Conservation (phyloP, 2,888 invertebrate genomes). For the Protophormia terraenovae region DNA sequence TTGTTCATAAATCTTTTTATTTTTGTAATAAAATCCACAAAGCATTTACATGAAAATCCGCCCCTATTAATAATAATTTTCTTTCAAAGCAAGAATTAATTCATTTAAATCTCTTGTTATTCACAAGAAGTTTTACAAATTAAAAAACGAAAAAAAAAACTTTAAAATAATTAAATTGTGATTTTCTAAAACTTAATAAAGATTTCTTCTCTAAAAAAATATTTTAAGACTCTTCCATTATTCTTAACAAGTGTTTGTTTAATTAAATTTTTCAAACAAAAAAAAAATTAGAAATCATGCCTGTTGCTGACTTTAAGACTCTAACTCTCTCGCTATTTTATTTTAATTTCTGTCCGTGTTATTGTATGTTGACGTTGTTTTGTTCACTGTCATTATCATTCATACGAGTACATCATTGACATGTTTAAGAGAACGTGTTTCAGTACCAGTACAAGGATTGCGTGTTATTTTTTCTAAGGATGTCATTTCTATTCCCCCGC, state of each 20-base stretch:
- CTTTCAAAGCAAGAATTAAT: neutral
- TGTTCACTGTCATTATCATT: slow-evolving; percentile 60
- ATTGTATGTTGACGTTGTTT: neutral
- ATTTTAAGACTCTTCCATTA: neutral
- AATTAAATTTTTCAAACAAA: neutral
- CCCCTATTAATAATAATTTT: neutral
- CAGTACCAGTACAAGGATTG: slow-evolving; percentile 35
- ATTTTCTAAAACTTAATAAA: slow-evolving; percentile 9
- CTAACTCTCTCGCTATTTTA: neutral
- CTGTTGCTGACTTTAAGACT: slow-evolving; percentile 35
- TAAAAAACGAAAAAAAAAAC: neutral
- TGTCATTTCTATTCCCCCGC: slow-evolving; percentile 16
- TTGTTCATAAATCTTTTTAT: no score
- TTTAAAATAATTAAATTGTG: slow-evolving; percentile 25
- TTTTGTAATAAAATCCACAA: no score
- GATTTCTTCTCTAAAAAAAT: neutral
- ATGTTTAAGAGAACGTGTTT: slow-evolving; percentile 29
- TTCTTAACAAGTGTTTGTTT: neutral
- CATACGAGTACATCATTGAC: slow-evolving; percentile 45
- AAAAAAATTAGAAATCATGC: neutral
- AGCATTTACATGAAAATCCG: no score
- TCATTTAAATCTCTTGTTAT: neutral
- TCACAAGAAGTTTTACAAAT: neutral
- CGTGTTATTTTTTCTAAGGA: slow-evolving; percentile 54
- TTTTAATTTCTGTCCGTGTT: neutral